These are phyloP conservation scores for zebrafish (Danio rerio) DNA, from an alignment of 2,113 vertebrate genomes.

Conservation along the genomic window GRCz12tu NC_133185.1:46964001-46964500, in stretches of 20 bases:
- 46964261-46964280: background rate
- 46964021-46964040: background rate
- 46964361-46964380: too few species aligned
- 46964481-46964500: too few species aligned
- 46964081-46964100: slow-evolving; percentile 3
- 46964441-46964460: too few species aligned
- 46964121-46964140: background rate
- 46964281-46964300: background rate
- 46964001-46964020: slow-evolving; percentile 1
- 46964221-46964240: too few species aligned
- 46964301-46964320: background rate
- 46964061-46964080: background rate
- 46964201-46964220: background rate
- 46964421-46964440: too few species aligned
- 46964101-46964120: background rate
- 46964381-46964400: too few species aligned
- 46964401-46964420: too few species aligned
- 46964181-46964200: background rate
- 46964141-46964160: background rate
- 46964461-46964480: too few species aligned
- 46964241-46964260: background rate
- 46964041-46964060: background rate
- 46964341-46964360: background rate
- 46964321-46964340: background rate
- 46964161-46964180: background rate